Percentiles rank a stretch among this genome's conserved stretches.
These are phyloP conservation scores for Oenanthe oenanthe DNA, from an alignment of 2,113 vertebrate species.

Conservation along the genomic window DNA sequence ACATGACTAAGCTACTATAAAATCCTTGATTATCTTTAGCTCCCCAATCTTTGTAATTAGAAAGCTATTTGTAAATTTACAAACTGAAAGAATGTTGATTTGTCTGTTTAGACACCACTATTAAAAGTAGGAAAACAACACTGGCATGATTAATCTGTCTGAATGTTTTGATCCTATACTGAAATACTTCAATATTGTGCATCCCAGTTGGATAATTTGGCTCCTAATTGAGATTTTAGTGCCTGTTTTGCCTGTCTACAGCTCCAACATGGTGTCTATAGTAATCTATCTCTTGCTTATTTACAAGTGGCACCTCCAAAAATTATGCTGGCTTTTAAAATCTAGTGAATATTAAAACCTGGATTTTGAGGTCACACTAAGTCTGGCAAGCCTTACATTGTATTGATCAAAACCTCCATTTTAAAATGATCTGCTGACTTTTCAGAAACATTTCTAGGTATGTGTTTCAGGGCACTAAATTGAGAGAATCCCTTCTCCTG, in stretches of 20 bases:
- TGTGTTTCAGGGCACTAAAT: neutral
- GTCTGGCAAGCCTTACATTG: neutral
- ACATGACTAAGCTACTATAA: neutral
- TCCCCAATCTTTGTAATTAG: neutral
- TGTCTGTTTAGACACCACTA: neutral
- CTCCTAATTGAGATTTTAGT: slow-evolving; percentile 27
- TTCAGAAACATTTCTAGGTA: neutral
- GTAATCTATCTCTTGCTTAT: neutral
- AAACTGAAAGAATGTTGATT: neutral
- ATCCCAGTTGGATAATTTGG: slow-evolving; percentile 25
- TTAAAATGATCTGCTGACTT: neutral
- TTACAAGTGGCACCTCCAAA: neutral
- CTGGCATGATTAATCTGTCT: neutral
- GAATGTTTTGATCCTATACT: neutral
- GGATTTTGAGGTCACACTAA: neutral
- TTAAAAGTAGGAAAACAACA: neutral
- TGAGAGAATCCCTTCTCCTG: neutral
- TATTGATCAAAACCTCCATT: neutral
- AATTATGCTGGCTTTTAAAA: neutral
- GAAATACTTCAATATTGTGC: neutral
- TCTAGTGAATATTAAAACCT: neutral
- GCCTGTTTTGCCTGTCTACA: neutral
- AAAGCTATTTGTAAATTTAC: neutral
- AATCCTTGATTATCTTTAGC: neutral
- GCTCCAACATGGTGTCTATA: neutral